These are phyloP conservation scores for Mormyrus iriodes DNA, from an alignment of 2,113 vertebrate species.

Conservation along the genomic window DNA sequence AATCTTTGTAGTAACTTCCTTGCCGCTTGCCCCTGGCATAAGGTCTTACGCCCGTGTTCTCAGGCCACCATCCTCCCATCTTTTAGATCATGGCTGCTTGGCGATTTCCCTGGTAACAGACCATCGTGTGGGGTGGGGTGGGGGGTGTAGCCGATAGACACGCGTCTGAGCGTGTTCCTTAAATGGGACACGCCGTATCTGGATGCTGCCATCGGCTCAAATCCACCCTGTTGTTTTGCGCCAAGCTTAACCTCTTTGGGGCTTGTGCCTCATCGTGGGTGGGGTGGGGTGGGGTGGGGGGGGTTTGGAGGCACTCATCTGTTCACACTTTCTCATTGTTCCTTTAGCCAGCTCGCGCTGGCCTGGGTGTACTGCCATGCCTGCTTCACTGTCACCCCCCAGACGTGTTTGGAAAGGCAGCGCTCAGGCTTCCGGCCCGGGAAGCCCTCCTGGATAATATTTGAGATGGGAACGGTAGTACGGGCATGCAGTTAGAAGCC, in stretches of 20 bases:
- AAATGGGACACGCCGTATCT: conserved; percentile 16
- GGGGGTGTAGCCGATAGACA: neutral
- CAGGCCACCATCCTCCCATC: neutral
- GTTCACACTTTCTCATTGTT: neutral
- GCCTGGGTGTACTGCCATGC: neutral
- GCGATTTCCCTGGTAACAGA: neutral
- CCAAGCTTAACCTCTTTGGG: neutral
- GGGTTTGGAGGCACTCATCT: neutral
- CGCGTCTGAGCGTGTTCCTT: neutral
- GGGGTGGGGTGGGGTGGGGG: too few relatives aligned
- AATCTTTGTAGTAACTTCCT: neutral
- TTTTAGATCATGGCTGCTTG: neutral
- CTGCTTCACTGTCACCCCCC: neutral
- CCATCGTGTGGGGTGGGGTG: too few relatives aligned
- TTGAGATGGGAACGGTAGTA: neutral
- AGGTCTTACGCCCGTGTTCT: too few relatives aligned
- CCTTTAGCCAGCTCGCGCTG: neutral
- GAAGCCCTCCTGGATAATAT: neutral
- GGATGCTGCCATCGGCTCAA: neutral
- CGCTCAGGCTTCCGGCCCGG: neutral
- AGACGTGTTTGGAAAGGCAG: neutral
- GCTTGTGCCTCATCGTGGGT: neutral
- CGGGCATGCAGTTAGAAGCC: neutral
- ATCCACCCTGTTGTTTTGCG: neutral
- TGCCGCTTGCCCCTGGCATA: neutral